phyloP scores from a whole-genome alignment of 2,797 vertebrate species.

The Myotis myotis region DNA sequence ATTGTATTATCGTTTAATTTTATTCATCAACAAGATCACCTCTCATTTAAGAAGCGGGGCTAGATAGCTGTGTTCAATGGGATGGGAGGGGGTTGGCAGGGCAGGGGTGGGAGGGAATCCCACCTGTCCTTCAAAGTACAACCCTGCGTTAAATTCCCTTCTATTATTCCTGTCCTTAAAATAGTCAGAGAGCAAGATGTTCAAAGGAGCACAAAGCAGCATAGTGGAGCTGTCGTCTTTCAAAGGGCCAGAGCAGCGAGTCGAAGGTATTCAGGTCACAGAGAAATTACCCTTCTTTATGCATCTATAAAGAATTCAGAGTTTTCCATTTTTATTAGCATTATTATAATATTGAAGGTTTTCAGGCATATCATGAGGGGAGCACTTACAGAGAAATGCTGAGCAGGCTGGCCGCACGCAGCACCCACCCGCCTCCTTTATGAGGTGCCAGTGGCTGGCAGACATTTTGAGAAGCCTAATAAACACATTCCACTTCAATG shows the following conservation, averaged over 20 bases:
- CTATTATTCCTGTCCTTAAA: slow-evolving; percentile 70
- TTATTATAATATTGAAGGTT: slow-evolving; percentile 69
- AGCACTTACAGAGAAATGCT: slow-evolving; percentile 61
- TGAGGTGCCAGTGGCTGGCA: slow-evolving; percentile 64
- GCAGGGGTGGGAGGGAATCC: neutral
- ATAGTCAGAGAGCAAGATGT: slow-evolving; percentile 59
- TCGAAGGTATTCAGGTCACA: slow-evolving; percentile 66
- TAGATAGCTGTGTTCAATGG: neutral
- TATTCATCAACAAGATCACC: slow-evolving; percentile 66
- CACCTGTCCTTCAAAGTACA: slow-evolving; percentile 67
- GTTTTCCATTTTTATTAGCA: slow-evolving; percentile 75
- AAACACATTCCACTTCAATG: slow-evolving; percentile 45
- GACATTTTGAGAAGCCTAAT: slow-evolving; percentile 63
- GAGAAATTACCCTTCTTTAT: slow-evolving; percentile 68
- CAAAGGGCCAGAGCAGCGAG: slow-evolving; percentile 54
- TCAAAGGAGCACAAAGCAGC: slow-evolving; percentile 63
- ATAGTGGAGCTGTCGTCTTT: slow-evolving; percentile 60
- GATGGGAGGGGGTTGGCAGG: neutral
- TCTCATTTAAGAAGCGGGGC: slow-evolving; percentile 35
- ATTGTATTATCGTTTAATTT: slow-evolving; percentile 66
- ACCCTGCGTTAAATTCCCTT: slow-evolving; percentile 40
- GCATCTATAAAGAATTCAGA: slow-evolving; percentile 63
- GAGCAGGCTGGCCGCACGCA: slow-evolving; percentile 28
- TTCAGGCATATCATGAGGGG: slow-evolving; percentile 71
- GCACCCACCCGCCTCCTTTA: slow-evolving; percentile 38